phyloP scores from a whole-genome alignment of 2,888 invertebrate species.

The Archips crataeganus region DNA sequence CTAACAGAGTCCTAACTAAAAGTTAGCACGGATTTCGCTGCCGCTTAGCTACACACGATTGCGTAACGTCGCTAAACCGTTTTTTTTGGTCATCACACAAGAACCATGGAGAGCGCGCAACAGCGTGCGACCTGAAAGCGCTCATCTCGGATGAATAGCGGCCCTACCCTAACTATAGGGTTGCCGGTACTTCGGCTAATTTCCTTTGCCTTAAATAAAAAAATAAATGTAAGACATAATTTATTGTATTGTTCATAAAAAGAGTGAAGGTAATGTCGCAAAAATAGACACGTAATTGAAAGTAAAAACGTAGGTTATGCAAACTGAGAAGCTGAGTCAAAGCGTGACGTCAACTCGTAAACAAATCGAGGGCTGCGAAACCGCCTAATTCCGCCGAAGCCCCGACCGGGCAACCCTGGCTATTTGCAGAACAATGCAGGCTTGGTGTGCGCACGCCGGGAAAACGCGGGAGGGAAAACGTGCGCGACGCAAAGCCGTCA shows the following conservation, averaged over 20 bases:
- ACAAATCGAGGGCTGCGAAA: background rate
- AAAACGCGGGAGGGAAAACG: constrained; percentile 81
- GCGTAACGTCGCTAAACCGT: constrained; percentile 58
- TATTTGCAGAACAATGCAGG: constrained; percentile 84
- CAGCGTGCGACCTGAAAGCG: constrained; percentile 41
- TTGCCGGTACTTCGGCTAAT: constrained; percentile 18
- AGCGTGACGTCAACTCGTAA: background rate
- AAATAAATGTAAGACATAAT: background rate
- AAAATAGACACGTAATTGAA: background rate
- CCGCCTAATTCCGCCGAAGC: background rate
- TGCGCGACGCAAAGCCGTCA: constrained; percentile 60
- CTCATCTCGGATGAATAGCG: constrained; percentile 69
- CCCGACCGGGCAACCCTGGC: constrained; percentile 52
- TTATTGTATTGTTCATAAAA: background rate
- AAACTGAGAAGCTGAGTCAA: background rate
- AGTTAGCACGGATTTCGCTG: constrained; percentile 35
- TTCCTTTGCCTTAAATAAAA: background rate
- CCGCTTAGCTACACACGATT: constrained; percentile 47
- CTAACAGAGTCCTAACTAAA: constrained; percentile 30
- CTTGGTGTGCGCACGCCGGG: constrained; percentile 84
- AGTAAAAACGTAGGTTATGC: background rate
- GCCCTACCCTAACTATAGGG: constrained; percentile 64
- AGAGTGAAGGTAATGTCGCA: background rate
- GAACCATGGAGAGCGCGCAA: constrained; percentile 24
- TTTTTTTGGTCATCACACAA: constrained; percentile 50